Evolutionary conservation across 2,797 vertebrate genomes (phyloP).

Genomic region (Fringilla coelebs): DNA sequence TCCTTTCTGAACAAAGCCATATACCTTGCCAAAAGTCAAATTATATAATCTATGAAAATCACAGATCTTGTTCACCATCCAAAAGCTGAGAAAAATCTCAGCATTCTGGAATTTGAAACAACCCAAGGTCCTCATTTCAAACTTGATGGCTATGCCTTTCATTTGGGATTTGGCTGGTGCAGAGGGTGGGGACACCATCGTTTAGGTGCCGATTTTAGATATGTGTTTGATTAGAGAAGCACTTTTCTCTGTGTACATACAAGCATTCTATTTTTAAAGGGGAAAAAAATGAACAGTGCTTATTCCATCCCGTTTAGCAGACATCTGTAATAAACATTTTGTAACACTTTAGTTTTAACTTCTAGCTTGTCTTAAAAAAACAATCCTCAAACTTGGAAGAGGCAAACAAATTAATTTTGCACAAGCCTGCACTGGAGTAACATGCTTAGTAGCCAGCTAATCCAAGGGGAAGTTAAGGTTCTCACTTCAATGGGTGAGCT

Average conservation of each 20-base stretch:
- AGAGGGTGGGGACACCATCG: neutral
- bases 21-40: slow-evolving; percentile 66
- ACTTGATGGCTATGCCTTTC: slow-evolving; percentile 48
- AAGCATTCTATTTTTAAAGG: neutral
- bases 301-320: neutral
- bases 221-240: neutral
- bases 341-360: neutral
- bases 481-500: neutral
- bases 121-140: neutral
- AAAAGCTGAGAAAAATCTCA: slow-evolving; percentile 41
- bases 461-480: neutral
- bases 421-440: neutral
- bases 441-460: neutral
- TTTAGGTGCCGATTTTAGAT: neutral
- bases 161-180: slow-evolving; percentile 13
- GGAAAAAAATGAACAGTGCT: neutral
- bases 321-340: neutral
- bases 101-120: slow-evolving; percentile 1
- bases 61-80: slow-evolving; percentile 49
- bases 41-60: slow-evolving; percentile 27
- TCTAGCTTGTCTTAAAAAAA: neutral
- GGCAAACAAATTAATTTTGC: neutral
- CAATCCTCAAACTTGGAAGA: neutral
- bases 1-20: slow-evolving; percentile 55
- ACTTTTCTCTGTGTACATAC: neutral